Evolutionary conservation across 1,140 invertebrate genomes (phyloP).

Genomic region (Micrasema longulum): DNA sequence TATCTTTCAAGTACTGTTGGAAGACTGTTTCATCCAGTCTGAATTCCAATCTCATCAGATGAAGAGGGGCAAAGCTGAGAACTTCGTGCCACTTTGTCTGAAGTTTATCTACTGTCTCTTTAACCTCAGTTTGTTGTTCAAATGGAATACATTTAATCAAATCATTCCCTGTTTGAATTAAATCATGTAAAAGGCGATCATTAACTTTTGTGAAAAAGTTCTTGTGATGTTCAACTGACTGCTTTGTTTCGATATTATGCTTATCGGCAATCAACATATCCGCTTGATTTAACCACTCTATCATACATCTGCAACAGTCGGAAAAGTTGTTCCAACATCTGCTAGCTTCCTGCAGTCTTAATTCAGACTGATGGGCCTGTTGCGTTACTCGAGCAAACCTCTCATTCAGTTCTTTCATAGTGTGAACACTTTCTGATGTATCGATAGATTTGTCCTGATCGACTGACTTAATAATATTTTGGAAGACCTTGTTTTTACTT

Average conservation of each 20-base stretch:
- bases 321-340: slow-evolving; percentile 89
- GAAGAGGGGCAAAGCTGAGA: slow-evolving; percentile 81
- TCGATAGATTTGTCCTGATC: slow-evolving; percentile 79
- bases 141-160: slow-evolving; percentile 76
- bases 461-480: slow-evolving; percentile 84
- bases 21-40: slow-evolving; percentile 87
- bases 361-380: slow-evolving; percentile 81
- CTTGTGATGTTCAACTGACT: slow-evolving; percentile 84
- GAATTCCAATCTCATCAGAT: slow-evolving; percentile 91
- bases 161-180: slow-evolving; percentile 83
- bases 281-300: slow-evolving; percentile 87
- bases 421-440: slow-evolving; percentile 75
- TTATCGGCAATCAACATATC: slow-evolving; percentile 85
- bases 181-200: slow-evolving; percentile 84
- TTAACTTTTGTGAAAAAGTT: slow-evolving; percentile 88
- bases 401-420: slow-evolving; percentile 85
- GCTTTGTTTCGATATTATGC: slow-evolving; percentile 80
- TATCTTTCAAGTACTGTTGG: slow-evolving; percentile 85
- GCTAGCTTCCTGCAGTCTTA: slow-evolving; percentile 81
- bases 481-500: slow-evolving; percentile 94
- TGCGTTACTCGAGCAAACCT: slow-evolving; percentile 82
- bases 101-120: slow-evolving; percentile 77
- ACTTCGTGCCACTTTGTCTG: slow-evolving; percentile 85
- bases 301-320: slow-evolving; percentile 81
- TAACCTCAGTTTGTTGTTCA: slow-evolving; percentile 75